Evolutionary conservation across 2,888 invertebrate species (phyloP).

Genomic region (Fragum whitleyi): DNA sequence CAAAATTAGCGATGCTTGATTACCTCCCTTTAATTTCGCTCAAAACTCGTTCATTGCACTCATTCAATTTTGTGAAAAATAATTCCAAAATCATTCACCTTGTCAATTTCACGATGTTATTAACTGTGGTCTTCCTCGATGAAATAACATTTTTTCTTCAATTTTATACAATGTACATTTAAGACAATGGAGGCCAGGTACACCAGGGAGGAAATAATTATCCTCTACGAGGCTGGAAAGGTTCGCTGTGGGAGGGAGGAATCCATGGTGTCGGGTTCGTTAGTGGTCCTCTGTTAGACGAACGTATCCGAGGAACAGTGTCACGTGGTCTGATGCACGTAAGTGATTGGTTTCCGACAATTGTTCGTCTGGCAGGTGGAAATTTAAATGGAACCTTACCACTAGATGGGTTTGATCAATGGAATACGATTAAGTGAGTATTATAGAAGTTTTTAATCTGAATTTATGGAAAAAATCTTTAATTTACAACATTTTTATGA

Average conservation of each 20-base stretch:
- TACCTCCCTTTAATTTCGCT: too few relatives aligned
- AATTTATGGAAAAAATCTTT: too few relatives aligned
- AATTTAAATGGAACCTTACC: constrained; percentile 74
- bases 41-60: too few relatives aligned
- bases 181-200: constrained; percentile 86
- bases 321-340: constrained; percentile 80
- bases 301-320: constrained; percentile 54
- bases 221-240: constrained; percentile 83
- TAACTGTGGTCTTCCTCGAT: too few relatives aligned
- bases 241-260: constrained; percentile 84
- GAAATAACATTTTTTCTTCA: too few relatives aligned
- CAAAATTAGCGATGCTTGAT: too few relatives aligned
- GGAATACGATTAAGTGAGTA: constrained; percentile 80
- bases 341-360: constrained; percentile 83
- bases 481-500: too few relatives aligned
- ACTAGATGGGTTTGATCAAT: constrained; percentile 40
- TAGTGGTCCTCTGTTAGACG: constrained; percentile 66
- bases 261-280: constrained; percentile 83
- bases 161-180: too few relatives aligned
- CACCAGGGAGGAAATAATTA: constrained; percentile 82
- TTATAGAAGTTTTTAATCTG: too few relatives aligned
- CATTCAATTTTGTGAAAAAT: too few relatives aligned
- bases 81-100: too few relatives aligned
- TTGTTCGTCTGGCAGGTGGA: constrained; percentile 79
- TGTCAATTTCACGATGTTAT: too few relatives aligned